These are phyloP conservation scores for Pachyramphus minor DNA, from an alignment of 2,113 vertebrate species.

Conservation along the genomic window DNA sequence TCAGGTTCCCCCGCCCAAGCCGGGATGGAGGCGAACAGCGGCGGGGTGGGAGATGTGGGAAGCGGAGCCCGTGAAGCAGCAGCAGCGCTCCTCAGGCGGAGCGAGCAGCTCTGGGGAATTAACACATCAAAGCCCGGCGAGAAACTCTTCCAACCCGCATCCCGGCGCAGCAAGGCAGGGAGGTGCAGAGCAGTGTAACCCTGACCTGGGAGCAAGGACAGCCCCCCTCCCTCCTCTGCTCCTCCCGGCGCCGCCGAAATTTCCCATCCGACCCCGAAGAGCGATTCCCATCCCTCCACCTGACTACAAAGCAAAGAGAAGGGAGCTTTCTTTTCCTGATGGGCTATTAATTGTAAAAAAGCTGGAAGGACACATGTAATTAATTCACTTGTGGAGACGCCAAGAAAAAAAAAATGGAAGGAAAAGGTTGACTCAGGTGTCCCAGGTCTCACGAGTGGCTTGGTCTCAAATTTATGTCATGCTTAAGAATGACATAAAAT, in stretches of 20 bases:
- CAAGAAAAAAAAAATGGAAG: not conserved
- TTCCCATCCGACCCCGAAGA: not conserved
- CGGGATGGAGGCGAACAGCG: not conserved
- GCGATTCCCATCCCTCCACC: not conserved
- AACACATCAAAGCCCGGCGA: conserved; percentile 61
- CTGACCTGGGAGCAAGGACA: not conserved
- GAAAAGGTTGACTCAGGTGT: not conserved
- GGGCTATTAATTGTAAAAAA: not conserved
- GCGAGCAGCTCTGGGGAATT: conserved; percentile 28
- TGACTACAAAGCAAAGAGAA: not conserved
- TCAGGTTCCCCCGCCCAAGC: not conserved
- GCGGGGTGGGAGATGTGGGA: not conserved
- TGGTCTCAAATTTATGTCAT: not conserved
- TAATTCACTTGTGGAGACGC: not conserved
- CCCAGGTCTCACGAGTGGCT: not conserved
- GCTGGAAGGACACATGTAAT: not conserved
- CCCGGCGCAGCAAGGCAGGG: not conserved
- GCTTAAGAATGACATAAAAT: not conserved
- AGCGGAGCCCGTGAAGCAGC: not conserved
- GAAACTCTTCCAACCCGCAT: not conserved
- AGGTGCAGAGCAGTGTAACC: not conserved
- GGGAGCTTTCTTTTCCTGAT: not conserved
- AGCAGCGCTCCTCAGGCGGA: conserved; percentile 29
- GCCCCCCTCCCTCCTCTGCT: not conserved
- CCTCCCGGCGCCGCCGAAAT: not conserved